phyloP scores from a whole-genome alignment of 2,888 invertebrate species.

The Caenorhabditis sp. region DNA sequence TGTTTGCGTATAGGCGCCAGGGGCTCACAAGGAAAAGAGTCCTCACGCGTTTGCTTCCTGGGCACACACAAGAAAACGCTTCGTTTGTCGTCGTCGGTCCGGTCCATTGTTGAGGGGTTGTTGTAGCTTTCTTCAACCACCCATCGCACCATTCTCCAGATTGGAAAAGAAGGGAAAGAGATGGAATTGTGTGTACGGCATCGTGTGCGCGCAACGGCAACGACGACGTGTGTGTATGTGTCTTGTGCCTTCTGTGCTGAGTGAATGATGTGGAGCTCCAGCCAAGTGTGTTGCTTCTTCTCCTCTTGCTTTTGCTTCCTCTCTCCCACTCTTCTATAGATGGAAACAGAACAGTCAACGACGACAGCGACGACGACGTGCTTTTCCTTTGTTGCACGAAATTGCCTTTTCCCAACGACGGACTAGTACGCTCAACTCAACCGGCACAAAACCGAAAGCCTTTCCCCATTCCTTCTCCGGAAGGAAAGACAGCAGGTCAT shows the following conservation, averaged over 20 bases:
- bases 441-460: constrained; percentile 49
- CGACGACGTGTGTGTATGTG: constrained; percentile 20
- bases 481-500: constrained; percentile 48
- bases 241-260: constrained; percentile 32
- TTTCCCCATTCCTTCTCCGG: constrained; percentile 1
- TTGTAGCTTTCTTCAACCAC: constrained; percentile 42
- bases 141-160: constrained; percentile 55
- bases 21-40: constrained; percentile 13
- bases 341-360: constrained; percentile 34
- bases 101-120: constrained; percentile 24
- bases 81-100: constrained; percentile 30
- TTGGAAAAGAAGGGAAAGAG: constrained; percentile 50
- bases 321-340: constrained; percentile 24
- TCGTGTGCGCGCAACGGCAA: constrained; percentile 1
- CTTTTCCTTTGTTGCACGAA: constrained; percentile 47
- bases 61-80: constrained; percentile 41
- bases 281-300: constrained; percentile 45
- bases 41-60: constrained; percentile 27
- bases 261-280: constrained; percentile 48
- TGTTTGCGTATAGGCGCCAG: constrained; percentile 42
- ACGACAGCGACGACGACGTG: too few relatives aligned
- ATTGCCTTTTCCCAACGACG: constrained; percentile 40
- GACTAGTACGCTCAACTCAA: constrained; percentile 42
- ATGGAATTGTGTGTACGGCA: constrained; percentile 37
- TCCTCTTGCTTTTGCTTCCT: too few relatives aligned